These are phyloP conservation scores for Lagenorhynchus albirostris DNA, from an alignment of 2,113 vertebrate species.

Conservation along the genomic window DNA sequence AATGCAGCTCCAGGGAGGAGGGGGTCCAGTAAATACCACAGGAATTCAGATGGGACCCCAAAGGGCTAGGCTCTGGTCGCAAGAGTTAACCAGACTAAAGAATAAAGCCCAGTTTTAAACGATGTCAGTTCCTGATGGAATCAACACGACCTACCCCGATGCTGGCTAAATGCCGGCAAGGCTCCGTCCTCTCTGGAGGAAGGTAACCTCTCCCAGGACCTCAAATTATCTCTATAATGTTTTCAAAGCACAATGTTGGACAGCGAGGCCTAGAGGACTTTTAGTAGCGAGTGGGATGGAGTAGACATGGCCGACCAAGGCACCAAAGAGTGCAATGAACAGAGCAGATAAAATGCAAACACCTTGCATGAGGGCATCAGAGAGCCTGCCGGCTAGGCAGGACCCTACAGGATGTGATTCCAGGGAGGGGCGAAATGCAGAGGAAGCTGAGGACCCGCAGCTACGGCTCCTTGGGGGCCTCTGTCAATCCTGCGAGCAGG, in stretches of 20 bases:
- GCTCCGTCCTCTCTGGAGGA: neutral
- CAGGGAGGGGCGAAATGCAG: neutral
- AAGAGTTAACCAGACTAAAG: neutral
- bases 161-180: neutral
- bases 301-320: neutral
- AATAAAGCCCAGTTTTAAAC: neutral
- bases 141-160: neutral
- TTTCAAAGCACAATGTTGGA: neutral
- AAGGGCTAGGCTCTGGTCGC: neutral
- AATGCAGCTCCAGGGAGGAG: neutral
- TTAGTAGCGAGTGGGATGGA: neutral
- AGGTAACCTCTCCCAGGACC: neutral
- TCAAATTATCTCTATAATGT: neutral
- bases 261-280: neutral
- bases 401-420: neutral
- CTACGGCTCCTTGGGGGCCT: neutral
- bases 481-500: neutral
- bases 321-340: neutral
- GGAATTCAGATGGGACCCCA: neutral
- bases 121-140: neutral
- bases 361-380: neutral
- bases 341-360: neutral
- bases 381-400: neutral
- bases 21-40: neutral
- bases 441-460: neutral